phyloP scores from a whole-genome alignment of 2,888 invertebrate genomes.

The Homarus gammarus region DNA sequence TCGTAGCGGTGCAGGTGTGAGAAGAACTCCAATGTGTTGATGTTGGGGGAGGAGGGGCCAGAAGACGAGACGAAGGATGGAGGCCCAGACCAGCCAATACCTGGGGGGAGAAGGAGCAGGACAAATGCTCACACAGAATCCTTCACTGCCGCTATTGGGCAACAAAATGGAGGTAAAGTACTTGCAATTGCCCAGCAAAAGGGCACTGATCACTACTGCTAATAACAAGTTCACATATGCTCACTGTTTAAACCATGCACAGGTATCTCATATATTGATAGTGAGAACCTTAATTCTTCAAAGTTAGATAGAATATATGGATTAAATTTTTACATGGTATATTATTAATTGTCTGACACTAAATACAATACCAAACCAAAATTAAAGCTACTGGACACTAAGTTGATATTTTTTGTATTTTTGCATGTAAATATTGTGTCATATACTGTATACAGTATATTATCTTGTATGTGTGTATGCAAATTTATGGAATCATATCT shows the following conservation, averaged over 20 bases:
- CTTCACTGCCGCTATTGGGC: slow-evolving; percentile 31
- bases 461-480: no score
- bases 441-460: no score
- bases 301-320: background rate
- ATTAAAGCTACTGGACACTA: no score
- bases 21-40: slow-evolving; percentile 71
- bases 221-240: background rate
- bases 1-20: slow-evolving; percentile 66
- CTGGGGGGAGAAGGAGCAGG: slow-evolving; percentile 62
- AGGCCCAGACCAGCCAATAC: slow-evolving; percentile 87
- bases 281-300: background rate
- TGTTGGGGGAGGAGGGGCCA: slow-evolving; percentile 86
- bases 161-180: background rate
- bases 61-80: slow-evolving; percentile 88
- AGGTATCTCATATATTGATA: background rate
- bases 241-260: background rate
- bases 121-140: slow-evolving; percentile 52
- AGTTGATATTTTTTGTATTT: no score
- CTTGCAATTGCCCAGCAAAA: background rate
- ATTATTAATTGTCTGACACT: no score
- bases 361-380: no score
- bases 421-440: no score
- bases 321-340: no score
- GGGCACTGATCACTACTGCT: background rate
- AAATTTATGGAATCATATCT: no score